Evolutionary conservation across 2,113 vertebrate species (phyloP).

Genomic region (Eleginops maclovinus): DNA sequence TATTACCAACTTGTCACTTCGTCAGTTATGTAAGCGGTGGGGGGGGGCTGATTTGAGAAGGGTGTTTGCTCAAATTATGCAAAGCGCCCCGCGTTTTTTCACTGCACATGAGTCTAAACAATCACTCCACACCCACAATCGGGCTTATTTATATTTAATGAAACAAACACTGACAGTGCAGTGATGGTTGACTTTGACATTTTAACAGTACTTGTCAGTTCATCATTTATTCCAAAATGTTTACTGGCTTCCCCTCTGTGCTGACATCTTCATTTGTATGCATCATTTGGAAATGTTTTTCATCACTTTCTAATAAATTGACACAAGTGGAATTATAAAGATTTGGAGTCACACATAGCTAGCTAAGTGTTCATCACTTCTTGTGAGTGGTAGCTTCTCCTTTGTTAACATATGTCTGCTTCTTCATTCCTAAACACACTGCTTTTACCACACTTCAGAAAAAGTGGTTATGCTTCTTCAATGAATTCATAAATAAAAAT

Average conservation of each 20-base stretch:
- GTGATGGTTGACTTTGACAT: conserved; percentile 31
- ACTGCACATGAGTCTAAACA: conserved; percentile 44
- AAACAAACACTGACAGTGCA: not conserved
- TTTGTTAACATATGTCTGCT: not conserved
- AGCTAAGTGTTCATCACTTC: not conserved
- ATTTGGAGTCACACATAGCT: not conserved
- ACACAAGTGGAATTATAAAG: conserved; percentile 3
- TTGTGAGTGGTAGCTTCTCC: not conserved
- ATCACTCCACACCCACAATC: conserved; percentile 47
- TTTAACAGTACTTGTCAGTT: conserved; percentile 43
- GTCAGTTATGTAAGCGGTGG: conserved; percentile 53
- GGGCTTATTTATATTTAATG: conserved; percentile 34
- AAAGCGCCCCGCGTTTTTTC: conserved; percentile 21
- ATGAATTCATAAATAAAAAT: too few species aligned
- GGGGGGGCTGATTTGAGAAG: conserved; percentile 55
- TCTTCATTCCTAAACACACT: not conserved
- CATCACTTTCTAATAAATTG: conserved; percentile 17
- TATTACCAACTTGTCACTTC: conserved; percentile 53
- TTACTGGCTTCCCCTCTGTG: conserved; percentile 1
- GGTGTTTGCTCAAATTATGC: conserved; percentile 51
- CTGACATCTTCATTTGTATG: conserved; percentile 3
- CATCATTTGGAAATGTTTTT: conserved; percentile 16
- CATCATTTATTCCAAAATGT: conserved; percentile 13
- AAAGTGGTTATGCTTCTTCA: too few species aligned
- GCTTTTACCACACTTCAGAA: not conserved